Evolutionary conservation across 2,113 vertebrate genomes (phyloP).

Genomic region (Ochotona curzoniae): DNA sequence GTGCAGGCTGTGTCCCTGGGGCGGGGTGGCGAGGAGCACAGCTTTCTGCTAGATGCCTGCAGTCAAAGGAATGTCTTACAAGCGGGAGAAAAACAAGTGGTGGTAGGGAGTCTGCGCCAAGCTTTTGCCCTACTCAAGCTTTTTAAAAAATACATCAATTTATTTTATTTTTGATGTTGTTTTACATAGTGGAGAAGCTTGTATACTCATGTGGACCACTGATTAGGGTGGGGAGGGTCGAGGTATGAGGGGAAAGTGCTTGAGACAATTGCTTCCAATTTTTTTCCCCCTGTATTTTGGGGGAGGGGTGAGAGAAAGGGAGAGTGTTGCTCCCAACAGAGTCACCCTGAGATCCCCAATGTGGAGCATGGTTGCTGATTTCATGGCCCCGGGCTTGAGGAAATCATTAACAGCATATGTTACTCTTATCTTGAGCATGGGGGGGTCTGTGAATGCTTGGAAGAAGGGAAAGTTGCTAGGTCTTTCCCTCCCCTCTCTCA

Average conservation of each 20-base stretch:
- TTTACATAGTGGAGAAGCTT: too few relatives aligned
- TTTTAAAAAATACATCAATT: neutral
- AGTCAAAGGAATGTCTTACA: constrained; percentile 2
- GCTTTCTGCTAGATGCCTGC: constrained; percentile 46
- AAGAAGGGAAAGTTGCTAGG: neutral
- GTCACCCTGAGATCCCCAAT: too few relatives aligned
- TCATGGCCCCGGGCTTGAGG: too few relatives aligned
- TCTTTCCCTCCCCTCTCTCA: neutral
- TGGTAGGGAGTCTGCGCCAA: neutral
- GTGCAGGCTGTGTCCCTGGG: neutral
- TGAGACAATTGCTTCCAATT: too few relatives aligned
- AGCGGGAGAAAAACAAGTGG: constrained; percentile 21
- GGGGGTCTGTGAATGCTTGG: neutral
- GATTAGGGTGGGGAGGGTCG: too few relatives aligned
- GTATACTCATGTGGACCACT: too few relatives aligned
- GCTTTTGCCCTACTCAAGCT: neutral
- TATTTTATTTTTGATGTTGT: too few relatives aligned
- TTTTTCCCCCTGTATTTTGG: too few relatives aligned
- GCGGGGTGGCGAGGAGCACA: neutral
- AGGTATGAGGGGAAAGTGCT: too few relatives aligned
- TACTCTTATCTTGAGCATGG: neutral
- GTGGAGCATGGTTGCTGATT: too few relatives aligned
- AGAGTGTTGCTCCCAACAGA: too few relatives aligned
- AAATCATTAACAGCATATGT: neutral
- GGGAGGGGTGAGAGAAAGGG: too few relatives aligned